phyloP scores from a whole-genome alignment of 2,797 vertebrate species.

The Typhlichthys subterraneus region DNA sequence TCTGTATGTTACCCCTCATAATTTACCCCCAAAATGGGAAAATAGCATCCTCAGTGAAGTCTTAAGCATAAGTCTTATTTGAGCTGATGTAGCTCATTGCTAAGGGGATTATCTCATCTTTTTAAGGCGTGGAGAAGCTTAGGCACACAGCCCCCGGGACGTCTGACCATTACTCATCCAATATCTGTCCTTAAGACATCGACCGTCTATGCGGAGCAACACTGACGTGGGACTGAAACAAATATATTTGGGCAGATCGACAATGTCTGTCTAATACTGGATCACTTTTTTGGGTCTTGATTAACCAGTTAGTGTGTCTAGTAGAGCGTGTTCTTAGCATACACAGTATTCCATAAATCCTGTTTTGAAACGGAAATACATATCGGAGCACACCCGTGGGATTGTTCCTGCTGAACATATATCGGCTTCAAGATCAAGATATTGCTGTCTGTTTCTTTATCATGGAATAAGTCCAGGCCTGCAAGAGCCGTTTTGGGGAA shows the following conservation, averaged over 20 bases:
- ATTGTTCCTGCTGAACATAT: not conserved
- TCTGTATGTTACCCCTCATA: not conserved
- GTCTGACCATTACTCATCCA: conserved; percentile 31
- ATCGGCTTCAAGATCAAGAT: not conserved
- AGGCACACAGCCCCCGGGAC: conserved; percentile 47
- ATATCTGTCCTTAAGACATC: conserved; percentile 29
- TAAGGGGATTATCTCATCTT: conserved; percentile 55
- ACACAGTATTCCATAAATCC: no score
- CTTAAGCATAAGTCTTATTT: conserved; percentile 38
- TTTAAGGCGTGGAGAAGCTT: conserved; percentile 50
- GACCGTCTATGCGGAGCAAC: conserved; percentile 18
- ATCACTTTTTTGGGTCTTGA: not conserved
- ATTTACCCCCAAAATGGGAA: conserved; percentile 19
- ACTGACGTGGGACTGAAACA: not conserved
- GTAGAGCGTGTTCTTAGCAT: no score
- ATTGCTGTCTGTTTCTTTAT: not conserved
- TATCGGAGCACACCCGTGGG: not conserved
- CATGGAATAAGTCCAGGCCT: not conserved
- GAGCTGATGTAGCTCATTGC: conserved; percentile 39
- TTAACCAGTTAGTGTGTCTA: not conserved
- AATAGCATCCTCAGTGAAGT: conserved; percentile 30
- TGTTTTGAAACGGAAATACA: no score
- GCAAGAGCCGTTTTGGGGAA: not conserved
- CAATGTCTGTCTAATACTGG: not conserved
- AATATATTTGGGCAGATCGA: not conserved